Evolutionary conservation across 2,797 vertebrate species (phyloP), one percentile per base, ranked within the genome.

Genomic region (Forpus xanthops): DNA sequence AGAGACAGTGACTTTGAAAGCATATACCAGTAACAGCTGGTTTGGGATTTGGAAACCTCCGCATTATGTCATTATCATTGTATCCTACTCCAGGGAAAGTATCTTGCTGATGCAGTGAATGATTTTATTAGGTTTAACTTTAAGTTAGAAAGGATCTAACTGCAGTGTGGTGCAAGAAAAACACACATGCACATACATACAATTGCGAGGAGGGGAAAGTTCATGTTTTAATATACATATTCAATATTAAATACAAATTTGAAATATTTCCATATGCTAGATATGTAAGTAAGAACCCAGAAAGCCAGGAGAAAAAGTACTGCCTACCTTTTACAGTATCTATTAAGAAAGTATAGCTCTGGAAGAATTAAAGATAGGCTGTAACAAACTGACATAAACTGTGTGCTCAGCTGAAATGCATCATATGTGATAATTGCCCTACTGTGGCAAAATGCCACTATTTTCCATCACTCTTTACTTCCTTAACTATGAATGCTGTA

Each of bases 1-100:
- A 77, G 87, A 94, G 85, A 64, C 27, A 49, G 85, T 90, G 78
- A 82, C 77, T 95, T 86, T 86, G 90, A 94, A 83, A 87, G 64
- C 78, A 52, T 65, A 65, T 85, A 75, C 84, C 24, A 71, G 90
- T 82, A 96, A 90, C 96, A 96, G 94, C 96, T 96, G 95, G 87
- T 53, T 80, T 89, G 97, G 94, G 96, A 96, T 95, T 92, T 95
- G 71, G 77, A 94, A 95, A 90, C 80, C 89, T 87, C 78, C 78
- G 77, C 83, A 80, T 93, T 94, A 92, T 80, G 85, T 94, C 95
- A 95, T 91, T 79, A 25, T 84, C 73, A 45, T 35, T 87, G 49
- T 66, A 74, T 90, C 84, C 61, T 60, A 42, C 91, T 92, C 87
- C n/a, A 52, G 85, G 64, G 30, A 81, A 89, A 89, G 45, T 68